phyloP scores from a whole-genome alignment of 2,888 invertebrate species.

The Lycophotia porphyrea region DNA sequence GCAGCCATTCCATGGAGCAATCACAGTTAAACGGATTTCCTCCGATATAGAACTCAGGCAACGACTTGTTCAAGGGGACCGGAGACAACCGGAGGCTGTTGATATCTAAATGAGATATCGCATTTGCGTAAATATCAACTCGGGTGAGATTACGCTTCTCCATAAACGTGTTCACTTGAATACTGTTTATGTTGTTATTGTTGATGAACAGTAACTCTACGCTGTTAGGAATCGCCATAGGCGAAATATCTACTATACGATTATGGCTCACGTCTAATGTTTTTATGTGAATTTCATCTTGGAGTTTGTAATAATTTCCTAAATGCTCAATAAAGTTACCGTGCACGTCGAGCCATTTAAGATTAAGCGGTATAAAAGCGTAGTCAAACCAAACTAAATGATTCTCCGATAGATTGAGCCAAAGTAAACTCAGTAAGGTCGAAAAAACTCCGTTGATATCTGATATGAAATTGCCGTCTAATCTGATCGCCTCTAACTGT shows the following conservation, averaged over 20 bases:
- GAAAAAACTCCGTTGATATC: constrained; percentile 97
- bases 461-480: constrained; percentile 96
- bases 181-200: constrained; percentile 95
- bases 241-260: constrained; percentile 94
- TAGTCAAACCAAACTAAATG: constrained; percentile 98
- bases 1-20: constrained; percentile 98
- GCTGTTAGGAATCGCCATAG: constrained; percentile 96
- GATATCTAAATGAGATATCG: constrained; percentile 95
- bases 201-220: constrained; percentile 96
- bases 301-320: constrained; percentile 96
- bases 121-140: constrained; percentile 97
- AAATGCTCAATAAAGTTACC: constrained; percentile 96
- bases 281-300: constrained; percentile 94
- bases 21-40: constrained; percentile 98
- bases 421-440: constrained; percentile 94
- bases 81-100: constrained; percentile 94
- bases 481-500: constrained; percentile 95
- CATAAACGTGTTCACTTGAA: constrained; percentile 96
- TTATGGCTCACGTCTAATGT: constrained; percentile 97
- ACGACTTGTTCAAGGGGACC: constrained; percentile 93
- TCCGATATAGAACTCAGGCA: constrained; percentile 97
- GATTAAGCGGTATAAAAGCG: constrained; percentile 96
- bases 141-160: constrained; percentile 95
- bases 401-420: constrained; percentile 97
- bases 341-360: constrained; percentile 97